Base-by-base conservation (phyloP, 2,113 vertebrate species). In the Tauraco erythrolophus region DNA sequence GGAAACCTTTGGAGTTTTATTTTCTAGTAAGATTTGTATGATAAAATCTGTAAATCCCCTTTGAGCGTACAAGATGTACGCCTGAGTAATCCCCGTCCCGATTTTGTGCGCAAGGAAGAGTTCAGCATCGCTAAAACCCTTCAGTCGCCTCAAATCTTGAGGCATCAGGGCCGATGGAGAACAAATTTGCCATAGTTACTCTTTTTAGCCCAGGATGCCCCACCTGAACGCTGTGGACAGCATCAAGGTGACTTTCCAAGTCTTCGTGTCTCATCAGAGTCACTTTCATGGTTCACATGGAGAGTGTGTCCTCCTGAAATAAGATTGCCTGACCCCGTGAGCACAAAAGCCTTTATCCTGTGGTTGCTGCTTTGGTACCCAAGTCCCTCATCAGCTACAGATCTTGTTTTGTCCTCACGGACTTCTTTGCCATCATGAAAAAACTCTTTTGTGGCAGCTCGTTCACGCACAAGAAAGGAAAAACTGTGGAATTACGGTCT, bases 21-120 rank as follows among this genome's bases (percentile, higher is more conserved):
- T 90, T 88, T 48, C 78, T 33, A n/a, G 37, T 66, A 6, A 0
- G 35, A 11, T 28, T 50, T 43, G 57, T 33, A 6, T 0, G 23
- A 21, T 17, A 2, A 53, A 56, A 91, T 66, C 78, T 4, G 31
- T 86, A 65, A 76, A 16, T 39, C 18, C 77, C 86, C 41, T 79
- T 17, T 6, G 89, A 45, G 58, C 11, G 66, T 8, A 2, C 0
- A 45, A 74, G 66, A 10, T 0, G 13, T 2, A 16, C 0, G 0
- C 58, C 3, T 1, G 72, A 64, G 53, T 0, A 1, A 31, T 12
- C 71, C 56, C 71, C 66, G 4, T 60, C 19, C 2, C 1, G 8
- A 5, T 24, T 22, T 8, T 11, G 54, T 1, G 77, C 2, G 0
- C 2, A 3, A 53, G 60, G n/a, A 19, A 10, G 74, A 70, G 75